Base-by-base conservation (phyloP, 1,140 invertebrate genomes). In the Asbolus verrucosus region DNA sequence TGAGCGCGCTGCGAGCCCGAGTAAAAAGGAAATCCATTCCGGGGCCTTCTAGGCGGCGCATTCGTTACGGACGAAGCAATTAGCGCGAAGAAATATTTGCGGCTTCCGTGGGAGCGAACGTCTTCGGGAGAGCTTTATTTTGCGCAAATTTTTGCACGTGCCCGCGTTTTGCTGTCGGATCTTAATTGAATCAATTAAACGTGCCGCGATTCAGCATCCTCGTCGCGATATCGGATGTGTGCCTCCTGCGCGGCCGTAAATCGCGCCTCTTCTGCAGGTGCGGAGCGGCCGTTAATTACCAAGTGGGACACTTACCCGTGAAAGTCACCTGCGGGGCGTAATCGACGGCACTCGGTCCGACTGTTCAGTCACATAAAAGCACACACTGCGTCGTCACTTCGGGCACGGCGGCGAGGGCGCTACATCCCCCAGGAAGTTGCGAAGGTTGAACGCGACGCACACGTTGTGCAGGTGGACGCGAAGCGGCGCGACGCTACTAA, bases 151-250 rank as follows among this genome's bases (percentile, higher is more conserved):
- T 63, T 39, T 63, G 61, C 61, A 63, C 61, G 61, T 63, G 61
- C 30, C 18, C 1, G 8, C 39, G 61, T 21, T 63, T 41, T 21
- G 18, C 15, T 41, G 61, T 41, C 41, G 39, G 14, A 41, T 63
- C 61, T 39, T 63, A 63, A 63, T 63, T 63, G 24, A 63, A 63
- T 63, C 61, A 63, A 63, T 63, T 63, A 63, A 63, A 63, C 61
- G 61, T 63, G 61, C 11, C 61, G 24, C 61, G 21, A 39, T 21
- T 39, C 39, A 63, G n/a, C 60, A 63, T 38, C 60, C 15, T 18
- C 16, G 39, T 8, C 60, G 38, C 6, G 60, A 19, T 63, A n/a
- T 11, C 11, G 60, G 16, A 24, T 63, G 39, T 63, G 61, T 41
- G 33, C 61, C 14, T 39, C 61, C 61, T 1, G 33, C 18, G 61